These are phyloP conservation scores for Oryzias curvinotus DNA, from an alignment of 2,113 vertebrate species.

Conservation along the genomic window DNA sequence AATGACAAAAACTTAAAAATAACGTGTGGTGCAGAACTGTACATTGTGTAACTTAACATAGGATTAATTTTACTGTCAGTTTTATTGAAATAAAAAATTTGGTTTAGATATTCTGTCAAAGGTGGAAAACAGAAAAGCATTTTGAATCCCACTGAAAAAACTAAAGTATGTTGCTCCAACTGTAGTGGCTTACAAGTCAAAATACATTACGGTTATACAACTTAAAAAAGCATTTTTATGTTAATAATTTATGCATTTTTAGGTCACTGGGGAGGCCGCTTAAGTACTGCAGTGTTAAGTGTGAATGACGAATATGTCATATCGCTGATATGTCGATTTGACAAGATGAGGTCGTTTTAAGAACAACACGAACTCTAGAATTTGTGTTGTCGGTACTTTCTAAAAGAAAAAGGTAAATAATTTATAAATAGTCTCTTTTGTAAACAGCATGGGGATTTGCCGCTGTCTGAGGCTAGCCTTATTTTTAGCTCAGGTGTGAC, in stretches of 20 bases:
- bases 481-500: conserved; percentile 65
- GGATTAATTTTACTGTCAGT: conserved; percentile 17
- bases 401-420: conserved; percentile 66
- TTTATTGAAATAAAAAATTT: conserved; percentile 4
- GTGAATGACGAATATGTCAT: conserved; percentile 50
- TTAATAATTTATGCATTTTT: conserved; percentile 41
- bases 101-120: conserved; percentile 22
- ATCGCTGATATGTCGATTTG: conserved; percentile 27
- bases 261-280: conserved; percentile 8
- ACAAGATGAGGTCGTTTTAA: conserved; percentile 34
- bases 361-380: conserved; percentile 45
- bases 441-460: conserved; percentile 57
- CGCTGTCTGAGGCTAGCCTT: conserved; percentile 39
- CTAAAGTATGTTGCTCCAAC: conserved; percentile 8
- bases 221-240: conserved; percentile 35
- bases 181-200: conserved; percentile 18
- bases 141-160: conserved; percentile 27
- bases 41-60: too few relatives aligned
- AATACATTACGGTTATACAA: conserved; percentile 35
- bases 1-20: too few relatives aligned
- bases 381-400: conserved; percentile 59
- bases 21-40: too few relatives aligned
- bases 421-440: conserved; percentile 60
- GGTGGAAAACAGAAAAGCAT: conserved; percentile 11
- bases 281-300: conserved; percentile 10